These are phyloP conservation scores for Emmelina monodactyla DNA, from an alignment of 2,888 invertebrate genomes.

Conservation along the genomic window DNA sequence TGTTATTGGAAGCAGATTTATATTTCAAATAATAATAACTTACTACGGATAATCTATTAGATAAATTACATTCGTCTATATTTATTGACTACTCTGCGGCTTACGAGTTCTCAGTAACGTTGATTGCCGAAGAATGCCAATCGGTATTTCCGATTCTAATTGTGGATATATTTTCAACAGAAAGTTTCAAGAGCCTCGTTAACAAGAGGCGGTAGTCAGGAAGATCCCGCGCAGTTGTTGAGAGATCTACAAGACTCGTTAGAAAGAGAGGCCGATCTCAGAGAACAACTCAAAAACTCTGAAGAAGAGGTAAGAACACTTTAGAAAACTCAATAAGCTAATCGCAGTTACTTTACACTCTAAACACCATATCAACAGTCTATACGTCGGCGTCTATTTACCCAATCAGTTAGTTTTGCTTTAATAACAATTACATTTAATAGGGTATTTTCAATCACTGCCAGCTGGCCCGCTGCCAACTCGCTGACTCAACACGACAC, in stretches of 20 bases:
- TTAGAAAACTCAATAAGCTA: too few species aligned
- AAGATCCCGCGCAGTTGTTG: conserved; percentile 81
- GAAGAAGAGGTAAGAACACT: conserved; percentile 92
- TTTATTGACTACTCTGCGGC: too few species aligned
- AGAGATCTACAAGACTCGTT: conserved; percentile 90
- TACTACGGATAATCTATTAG: too few species aligned
- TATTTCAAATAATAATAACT: too few species aligned
- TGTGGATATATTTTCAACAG: conserved; percentile 28
- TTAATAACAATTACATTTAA: conserved; percentile 38
- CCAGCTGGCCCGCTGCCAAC: conserved; percentile 41
- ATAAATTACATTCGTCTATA: too few species aligned
- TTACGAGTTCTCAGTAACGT: too few species aligned
- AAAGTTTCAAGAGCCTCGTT: conserved; percentile 78
- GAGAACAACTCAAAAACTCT: conserved; percentile 90
- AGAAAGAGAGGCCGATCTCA: conserved; percentile 91
- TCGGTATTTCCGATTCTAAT: too few species aligned
- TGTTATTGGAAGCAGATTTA: too few species aligned
- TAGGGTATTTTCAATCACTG: conserved; percentile 29
- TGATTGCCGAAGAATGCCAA: too few species aligned
- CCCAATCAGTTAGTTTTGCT: conserved; percentile 20
- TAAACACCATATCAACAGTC: background rate
- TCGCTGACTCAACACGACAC: conserved; percentile 35
- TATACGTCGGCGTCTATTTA: conserved; percentile 3
- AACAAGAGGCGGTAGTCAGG: conserved; percentile 80
- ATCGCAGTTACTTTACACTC: background rate